Percentiles rank a stretch among this genome's conserved stretches.
Evolutionary conservation across 30 jellyfish, hydroid and myxozoan genomes (phyloP).

Genomic region (Aurelia aurita complex sp. Pacific): DNA sequence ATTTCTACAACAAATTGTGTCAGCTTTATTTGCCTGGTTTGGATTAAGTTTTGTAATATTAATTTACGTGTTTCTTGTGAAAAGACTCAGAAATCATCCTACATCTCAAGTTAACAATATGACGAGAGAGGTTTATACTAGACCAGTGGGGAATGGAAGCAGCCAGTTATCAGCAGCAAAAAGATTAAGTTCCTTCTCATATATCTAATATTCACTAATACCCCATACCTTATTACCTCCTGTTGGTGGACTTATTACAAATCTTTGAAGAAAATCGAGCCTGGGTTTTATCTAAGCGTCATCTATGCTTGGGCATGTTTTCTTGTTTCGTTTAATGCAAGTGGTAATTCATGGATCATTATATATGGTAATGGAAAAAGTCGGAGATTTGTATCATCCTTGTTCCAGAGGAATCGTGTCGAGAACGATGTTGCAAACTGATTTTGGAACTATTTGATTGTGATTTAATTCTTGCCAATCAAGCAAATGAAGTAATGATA

Average conservation of each 20-base stretch:
- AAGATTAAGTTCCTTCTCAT: slow-evolving; percentile 41
- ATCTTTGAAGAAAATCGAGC: neutral
- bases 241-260: too few relatives aligned
- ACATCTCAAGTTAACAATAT: neutral
- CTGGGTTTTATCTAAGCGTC: slow-evolving; percentile 4
- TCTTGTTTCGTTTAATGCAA: slow-evolving; percentile 31
- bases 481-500: too few relatives aligned
- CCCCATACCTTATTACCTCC: too few relatives aligned
- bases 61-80: neutral
- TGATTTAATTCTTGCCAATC: too few relatives aligned
- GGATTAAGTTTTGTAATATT: neutral
- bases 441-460: too few relatives aligned
- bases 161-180: slow-evolving; percentile 57
- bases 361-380: slow-evolving; percentile 32
- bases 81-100: neutral
- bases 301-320: slow-evolving; percentile 1
- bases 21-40: neutral
- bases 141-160: slow-evolving; percentile 6
- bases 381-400: neutral
- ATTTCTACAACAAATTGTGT: slow-evolving; percentile 1
- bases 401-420: neutral
- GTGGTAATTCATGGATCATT: slow-evolving; percentile 28
- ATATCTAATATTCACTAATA: neutral
- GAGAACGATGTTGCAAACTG: too few relatives aligned
- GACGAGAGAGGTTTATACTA: neutral